Conservation (phyloP, 2,113 vertebrate species). For the Leucoraja erinaceus region DNA sequence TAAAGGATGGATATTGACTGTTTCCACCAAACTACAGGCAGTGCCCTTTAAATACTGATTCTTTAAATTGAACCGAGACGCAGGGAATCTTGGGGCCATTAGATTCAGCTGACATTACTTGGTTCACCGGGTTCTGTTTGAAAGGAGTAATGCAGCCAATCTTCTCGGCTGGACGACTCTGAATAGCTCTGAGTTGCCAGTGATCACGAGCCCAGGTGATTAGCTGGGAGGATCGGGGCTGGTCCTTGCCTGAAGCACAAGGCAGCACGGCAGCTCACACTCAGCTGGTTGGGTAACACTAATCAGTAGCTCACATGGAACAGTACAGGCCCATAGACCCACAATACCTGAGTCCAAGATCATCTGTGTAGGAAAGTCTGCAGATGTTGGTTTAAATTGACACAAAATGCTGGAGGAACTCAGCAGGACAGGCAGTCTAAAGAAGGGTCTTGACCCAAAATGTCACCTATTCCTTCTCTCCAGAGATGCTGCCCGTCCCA, state of each 20-base stretch:
- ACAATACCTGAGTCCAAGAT: too few species aligned
- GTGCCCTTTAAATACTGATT: constrained; percentile 18
- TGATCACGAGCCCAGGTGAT: neutral
- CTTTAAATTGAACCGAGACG: neutral
- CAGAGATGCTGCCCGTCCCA: too few species aligned
- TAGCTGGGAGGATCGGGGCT: neutral
- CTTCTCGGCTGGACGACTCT: neutral
- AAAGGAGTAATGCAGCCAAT: neutral
- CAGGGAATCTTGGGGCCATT: neutral
- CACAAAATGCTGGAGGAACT: too few species aligned
- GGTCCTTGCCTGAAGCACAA: neutral
- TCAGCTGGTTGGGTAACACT: neutral
- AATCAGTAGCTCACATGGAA: neutral
- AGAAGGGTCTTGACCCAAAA: too few species aligned
- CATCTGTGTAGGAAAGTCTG: too few species aligned
- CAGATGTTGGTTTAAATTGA: too few species aligned
- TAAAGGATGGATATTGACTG: neutral
- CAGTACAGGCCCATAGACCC: too few species aligned
- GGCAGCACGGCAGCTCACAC: neutral
- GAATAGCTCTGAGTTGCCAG: neutral
- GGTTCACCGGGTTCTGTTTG: neutral
- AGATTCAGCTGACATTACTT: neutral
- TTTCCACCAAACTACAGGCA: neutral
- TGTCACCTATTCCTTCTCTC: too few species aligned
- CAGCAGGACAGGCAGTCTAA: too few species aligned